Conservation (phyloP, 2,888 invertebrate species). For the Volucella bombylans region DNA sequence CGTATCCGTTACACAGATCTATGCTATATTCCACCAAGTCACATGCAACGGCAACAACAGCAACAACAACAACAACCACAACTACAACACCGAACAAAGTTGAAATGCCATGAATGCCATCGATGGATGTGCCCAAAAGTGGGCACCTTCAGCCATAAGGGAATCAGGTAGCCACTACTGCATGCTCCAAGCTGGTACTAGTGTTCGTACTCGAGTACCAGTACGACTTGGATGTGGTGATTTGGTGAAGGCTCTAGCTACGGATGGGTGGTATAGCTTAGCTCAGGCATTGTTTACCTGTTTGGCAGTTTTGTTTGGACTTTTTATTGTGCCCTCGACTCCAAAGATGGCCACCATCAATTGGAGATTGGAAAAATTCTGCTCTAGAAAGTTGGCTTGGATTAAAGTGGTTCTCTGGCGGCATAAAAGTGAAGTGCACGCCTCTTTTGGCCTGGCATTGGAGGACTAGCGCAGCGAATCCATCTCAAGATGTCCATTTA, state of each 20-base stretch:
- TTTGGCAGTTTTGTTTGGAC: constrained; percentile 14
- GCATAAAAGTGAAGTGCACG: constrained; percentile 58
- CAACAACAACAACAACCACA: constrained; percentile 3
- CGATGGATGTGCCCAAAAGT: constrained; percentile 74
- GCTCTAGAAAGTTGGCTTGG: constrained; percentile 67
- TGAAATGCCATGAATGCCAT: constrained; percentile 70
- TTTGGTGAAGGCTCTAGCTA: constrained; percentile 56
- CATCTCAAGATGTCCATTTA: constrained; percentile 71
- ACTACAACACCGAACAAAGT: constrained; percentile 15
- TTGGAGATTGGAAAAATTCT: constrained; percentile 62
- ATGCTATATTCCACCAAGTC: constrained; percentile 20
- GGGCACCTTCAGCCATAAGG: constrained; percentile 62
- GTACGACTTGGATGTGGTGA: constrained; percentile 36
- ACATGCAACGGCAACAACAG: constrained; percentile 31
- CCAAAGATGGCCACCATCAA: constrained; percentile 72
- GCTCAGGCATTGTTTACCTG: constrained; percentile 62
- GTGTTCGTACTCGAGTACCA: constrained; percentile 13
- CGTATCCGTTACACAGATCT: constrained; percentile 61
- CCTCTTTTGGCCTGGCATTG: constrained; percentile 72
- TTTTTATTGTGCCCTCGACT: constrained; percentile 21
- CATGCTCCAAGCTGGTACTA: not conserved
- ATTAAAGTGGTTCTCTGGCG: constrained; percentile 10
- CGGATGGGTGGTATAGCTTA: constrained; percentile 65
- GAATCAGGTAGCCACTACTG: constrained; percentile 64
- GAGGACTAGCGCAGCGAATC: constrained; percentile 67